Evolutionary conservation across 2,797 vertebrate genomes (phyloP).

Genomic region (Chaetophractus vellerosus): DNA sequence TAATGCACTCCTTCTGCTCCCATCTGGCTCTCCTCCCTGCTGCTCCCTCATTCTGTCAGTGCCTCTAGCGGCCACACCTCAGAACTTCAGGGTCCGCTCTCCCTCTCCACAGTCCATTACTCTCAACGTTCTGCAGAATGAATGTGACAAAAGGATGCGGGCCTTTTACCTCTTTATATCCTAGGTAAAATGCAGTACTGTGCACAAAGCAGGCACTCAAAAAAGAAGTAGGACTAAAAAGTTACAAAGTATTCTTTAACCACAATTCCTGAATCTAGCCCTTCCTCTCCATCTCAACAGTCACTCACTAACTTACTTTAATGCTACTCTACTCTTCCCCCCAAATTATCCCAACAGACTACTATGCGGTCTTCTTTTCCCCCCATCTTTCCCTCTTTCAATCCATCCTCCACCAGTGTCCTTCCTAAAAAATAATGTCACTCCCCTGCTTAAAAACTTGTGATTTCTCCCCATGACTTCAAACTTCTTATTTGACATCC

Average conservation of each 20-base stretch:
- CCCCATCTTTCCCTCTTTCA: background rate
- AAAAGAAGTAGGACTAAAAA: background rate
- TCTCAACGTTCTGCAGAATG: background rate
- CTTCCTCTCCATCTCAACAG: background rate
- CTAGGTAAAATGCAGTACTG: background rate
- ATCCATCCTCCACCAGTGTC: conserved; percentile 8
- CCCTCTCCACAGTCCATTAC: background rate
- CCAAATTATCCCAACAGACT: background rate
- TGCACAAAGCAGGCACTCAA: background rate
- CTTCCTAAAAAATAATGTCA: conserved; percentile 59
- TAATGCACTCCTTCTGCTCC: background rate
- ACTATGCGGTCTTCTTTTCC: background rate
- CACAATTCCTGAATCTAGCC: background rate
- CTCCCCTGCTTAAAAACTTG: background rate
- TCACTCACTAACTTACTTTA: conserved; percentile 22
- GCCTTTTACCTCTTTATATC: background rate
- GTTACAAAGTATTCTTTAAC: background rate
- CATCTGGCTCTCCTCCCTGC: background rate
- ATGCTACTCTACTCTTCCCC: background rate
- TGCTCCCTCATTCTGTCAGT: background rate
- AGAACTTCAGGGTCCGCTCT: background rate
- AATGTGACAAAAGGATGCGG: background rate
- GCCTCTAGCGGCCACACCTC: background rate
- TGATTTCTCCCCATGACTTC: background rate
- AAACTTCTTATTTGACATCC: conserved; percentile 26